Conservation (phyloP, 2,888 invertebrate genomes). For the Magallana nippona region DNA sequence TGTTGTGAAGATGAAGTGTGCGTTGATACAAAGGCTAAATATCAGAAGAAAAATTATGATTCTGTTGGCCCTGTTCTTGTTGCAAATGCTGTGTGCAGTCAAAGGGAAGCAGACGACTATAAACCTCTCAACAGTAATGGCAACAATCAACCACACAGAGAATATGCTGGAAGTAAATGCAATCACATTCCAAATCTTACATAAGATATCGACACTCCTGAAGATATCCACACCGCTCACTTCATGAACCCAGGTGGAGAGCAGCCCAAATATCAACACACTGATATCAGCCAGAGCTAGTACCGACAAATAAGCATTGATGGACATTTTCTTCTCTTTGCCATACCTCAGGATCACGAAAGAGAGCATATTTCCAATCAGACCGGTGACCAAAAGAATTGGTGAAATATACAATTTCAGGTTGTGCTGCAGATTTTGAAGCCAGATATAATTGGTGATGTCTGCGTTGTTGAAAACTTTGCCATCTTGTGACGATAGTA, state of each 20-base stretch:
- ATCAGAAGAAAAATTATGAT: conserved; percentile 67
- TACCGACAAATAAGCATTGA: conserved; percentile 77
- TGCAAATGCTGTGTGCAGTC: conserved; percentile 73
- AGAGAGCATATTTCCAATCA: conserved; percentile 77
- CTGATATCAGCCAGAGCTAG: conserved; percentile 76
- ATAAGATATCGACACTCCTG: conserved; percentile 68
- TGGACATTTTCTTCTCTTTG: conserved; percentile 75
- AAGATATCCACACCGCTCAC: conserved; percentile 72
- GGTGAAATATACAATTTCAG: conserved; percentile 69
- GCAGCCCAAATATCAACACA: conserved; percentile 76
- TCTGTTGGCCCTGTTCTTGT: conserved; percentile 47
- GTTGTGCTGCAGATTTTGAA: background rate
- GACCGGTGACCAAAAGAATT: conserved; percentile 75
- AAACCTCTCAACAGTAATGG: conserved; percentile 77
- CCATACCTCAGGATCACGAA: conserved; percentile 72
- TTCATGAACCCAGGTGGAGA: conserved; percentile 76
- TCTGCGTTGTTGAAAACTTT: background rate
- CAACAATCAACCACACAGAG: conserved; percentile 79
- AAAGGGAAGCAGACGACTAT: conserved; percentile 78
- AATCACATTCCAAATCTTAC: conserved; percentile 73
- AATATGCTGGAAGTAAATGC: conserved; percentile 75
- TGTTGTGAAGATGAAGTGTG: conserved; percentile 76
- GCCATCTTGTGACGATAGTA: background rate
- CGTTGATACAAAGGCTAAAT: conserved; percentile 67
- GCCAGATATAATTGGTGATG: background rate